A percentile compares a stretch with the other conserved stretches of the same genome.
phyloP scores from a whole-genome alignment of 2,797 vertebrate genomes.

The Morus bassanus region DNA sequence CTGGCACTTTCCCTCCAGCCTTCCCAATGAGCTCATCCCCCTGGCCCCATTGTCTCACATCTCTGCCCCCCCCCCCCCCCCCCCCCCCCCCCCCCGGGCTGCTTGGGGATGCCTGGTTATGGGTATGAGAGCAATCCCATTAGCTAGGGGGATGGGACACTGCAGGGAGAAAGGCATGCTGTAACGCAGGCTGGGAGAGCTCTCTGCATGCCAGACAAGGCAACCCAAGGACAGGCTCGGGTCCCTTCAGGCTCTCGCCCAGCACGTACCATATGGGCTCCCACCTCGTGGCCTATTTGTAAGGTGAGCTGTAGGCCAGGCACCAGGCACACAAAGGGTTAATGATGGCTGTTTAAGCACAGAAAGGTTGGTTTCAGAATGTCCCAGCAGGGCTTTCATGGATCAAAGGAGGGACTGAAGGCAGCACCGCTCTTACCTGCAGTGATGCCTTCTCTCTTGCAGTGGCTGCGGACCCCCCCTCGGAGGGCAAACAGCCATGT shows the following conservation, averaged over 20 bases:
- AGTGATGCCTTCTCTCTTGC: neutral
- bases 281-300: neutral
- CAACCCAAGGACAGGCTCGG: neutral
- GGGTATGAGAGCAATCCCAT: neutral
- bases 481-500: neutral
- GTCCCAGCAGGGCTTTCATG: neutral
- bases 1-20: neutral
- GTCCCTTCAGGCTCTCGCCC: neutral
- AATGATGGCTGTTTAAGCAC: neutral
- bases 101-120: neutral
- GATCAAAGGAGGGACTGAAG: neutral
- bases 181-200: neutral
- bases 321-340: neutral
- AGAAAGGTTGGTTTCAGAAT: neutral
- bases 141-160: neutral
- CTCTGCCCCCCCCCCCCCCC: neutral
- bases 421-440: neutral
- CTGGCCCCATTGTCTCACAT: neutral
- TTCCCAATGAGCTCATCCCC: neutral
- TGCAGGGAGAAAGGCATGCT: neutral
- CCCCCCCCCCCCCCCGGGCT: neutral
- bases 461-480: neutral
- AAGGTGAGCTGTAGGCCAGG: neutral
- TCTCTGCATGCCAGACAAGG: neutral
- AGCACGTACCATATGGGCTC: fast-evolving